Base-by-base conservation (phyloP, 2,797 vertebrate species). In the Ciconia nigra region DNA sequence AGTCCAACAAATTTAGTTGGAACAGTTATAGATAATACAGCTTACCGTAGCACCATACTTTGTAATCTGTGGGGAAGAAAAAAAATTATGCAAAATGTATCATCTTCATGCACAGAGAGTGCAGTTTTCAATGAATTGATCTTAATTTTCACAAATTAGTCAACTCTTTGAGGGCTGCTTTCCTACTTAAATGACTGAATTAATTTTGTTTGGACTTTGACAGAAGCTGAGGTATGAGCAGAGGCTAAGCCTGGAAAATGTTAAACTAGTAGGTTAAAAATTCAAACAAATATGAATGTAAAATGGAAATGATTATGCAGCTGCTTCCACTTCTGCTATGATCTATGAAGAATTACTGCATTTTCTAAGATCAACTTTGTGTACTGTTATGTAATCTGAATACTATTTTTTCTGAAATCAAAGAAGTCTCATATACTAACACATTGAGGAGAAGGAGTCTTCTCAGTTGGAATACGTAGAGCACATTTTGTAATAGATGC, bases 351-450 rank as follows among this genome's bases (percentile, higher is more conserved):
- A 96, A 62, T 72, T 46, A 55, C 37, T 82, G 54, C 54, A 44
- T 90, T 90, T 94, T 83, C 10, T 52, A 71, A 78, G 22, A 77
- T 84, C 54, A 69, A 62, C 22, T 85, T 83, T 89, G 57, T 91
- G 78, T 92, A 18, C 69, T 81, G 79, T 87, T 96, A 65, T 13
- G 46, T 87, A 83, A 93, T 67, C 35, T 87, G 58, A 91, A 31
- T 78, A 92, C 67, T 79, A 22, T 83, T 85, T 91, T 89, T 87
- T n/a, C 85, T 94, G 74, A 96, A 96, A 96, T 89, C 55, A 54
- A 93, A 73, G 25, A 78, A 73, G 69, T 78, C 39, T 93, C 67
- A 39, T 83, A 13, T 77, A 63, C 78, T 96, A 92, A 87, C 61
- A 33, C 24, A 11, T 10, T 83, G 76, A 83, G 91, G 62, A 87